Evolutionary conservation across 1,140 invertebrate genomes (phyloP), one percentile per base, ranked within the genome.

Genomic region (Musca domestica): DNA sequence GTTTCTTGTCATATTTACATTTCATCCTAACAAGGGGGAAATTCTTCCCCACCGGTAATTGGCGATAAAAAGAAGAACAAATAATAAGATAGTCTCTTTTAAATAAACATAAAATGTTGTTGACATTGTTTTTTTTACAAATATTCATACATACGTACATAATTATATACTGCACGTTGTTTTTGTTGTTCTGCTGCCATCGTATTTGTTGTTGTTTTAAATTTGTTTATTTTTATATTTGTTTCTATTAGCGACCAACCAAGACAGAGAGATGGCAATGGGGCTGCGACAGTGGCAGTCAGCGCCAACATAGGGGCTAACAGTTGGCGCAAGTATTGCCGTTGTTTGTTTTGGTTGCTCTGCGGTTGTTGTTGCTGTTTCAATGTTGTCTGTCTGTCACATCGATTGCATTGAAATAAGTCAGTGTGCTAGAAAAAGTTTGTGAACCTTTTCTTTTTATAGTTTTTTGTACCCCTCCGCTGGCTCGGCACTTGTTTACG

Each of bases 341-440:
- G 27, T 41, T 41, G 34, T 41, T 41, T 41, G 34, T 5, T 12
- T 41, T n/a, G n/a, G 34, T 2, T 41, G 34, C 34, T 30, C 27
- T 30, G 27, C 27, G 3, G 27, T 30, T 30, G 9, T 30, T 9
- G 27, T 30, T 41, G 34, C 12, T 54, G 20, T 22, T 22, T 25
- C 7, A 52, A 22, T 52, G 25, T 41, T 61, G 15, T n/a, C n/a
- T 61, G 56, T 61, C 17, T 61, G 56, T 61, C 56, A 61, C 7
- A 61, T 61, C 30, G 56, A 61, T 61, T 61, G 30, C 25, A 61
- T 61, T 61, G 56, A 61, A 61, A n/a, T 61, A 23, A 61, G 56
- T 61, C 56, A 61, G 56, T 61, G 56, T 67, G 27, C 27, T 30
- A 47, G 54, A 67, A 61, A 67, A 25, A 67, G 25, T 56, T 67